These are phyloP conservation scores for Manis pentadactyla DNA, from an alignment of 2,797 vertebrate genomes.

Conservation along the genomic window DNA sequence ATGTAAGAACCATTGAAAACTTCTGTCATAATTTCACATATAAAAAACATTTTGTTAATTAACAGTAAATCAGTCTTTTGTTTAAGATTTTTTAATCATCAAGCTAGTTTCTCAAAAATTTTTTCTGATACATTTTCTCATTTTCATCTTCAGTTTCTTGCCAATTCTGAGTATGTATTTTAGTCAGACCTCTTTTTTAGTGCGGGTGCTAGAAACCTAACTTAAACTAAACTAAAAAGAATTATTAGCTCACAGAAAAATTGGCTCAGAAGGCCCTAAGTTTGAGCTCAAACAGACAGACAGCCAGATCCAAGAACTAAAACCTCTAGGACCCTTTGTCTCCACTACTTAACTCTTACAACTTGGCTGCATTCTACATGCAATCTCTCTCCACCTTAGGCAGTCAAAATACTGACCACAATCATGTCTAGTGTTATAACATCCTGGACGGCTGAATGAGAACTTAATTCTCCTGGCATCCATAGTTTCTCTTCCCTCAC, in stretches of 20 bases:
- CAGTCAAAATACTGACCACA: background rate
- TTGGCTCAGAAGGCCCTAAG: background rate
- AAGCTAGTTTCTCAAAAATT: background rate
- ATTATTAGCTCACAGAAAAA: background rate
- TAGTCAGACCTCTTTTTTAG: background rate
- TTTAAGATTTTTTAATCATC: conserved; percentile 34
- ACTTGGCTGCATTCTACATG: background rate
- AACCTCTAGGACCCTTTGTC: background rate
- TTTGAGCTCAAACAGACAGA: background rate
- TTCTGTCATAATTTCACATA: background rate
- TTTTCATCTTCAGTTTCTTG: conserved; percentile 8
- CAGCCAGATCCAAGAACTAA: background rate
- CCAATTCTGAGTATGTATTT: background rate
- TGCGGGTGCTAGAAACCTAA: background rate
- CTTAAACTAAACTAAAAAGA: background rate
- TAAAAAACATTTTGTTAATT: background rate
- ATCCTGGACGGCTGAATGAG: background rate
- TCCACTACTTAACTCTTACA: background rate
- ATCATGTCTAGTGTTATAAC: background rate
- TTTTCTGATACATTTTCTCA: conserved; percentile 3
- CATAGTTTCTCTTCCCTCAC: background rate
- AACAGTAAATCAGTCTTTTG: background rate
- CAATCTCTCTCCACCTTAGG: background rate
- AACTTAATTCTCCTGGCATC: background rate
- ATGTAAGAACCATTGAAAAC: background rate